Evolutionary conservation across 2,797 vertebrate genomes (phyloP).

Genomic region (Bryconaethiops microstoma): DNA sequence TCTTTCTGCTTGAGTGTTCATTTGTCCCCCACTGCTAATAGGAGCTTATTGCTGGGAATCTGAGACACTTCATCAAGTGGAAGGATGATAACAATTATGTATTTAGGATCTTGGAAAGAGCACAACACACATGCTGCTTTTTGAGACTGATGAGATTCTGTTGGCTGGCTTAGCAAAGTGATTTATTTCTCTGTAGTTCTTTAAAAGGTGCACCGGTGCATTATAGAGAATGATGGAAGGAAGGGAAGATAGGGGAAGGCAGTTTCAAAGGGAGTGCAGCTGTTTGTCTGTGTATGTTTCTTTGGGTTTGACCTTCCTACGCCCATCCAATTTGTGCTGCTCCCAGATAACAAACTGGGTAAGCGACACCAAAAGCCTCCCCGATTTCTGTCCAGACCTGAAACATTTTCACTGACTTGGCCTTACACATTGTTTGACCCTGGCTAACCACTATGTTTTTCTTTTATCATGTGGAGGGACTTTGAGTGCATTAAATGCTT

Average conservation of each 20-base stretch:
- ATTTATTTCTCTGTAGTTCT: neutral
- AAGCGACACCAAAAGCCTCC: neutral
- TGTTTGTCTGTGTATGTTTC: neutral
- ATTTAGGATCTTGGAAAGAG: constrained; percentile 7
- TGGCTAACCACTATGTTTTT: too few species aligned
- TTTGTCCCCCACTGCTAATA: constrained; percentile 1
- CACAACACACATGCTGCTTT: constrained; percentile 7
- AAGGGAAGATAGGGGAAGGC: neutral
- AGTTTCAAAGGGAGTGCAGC: neutral
- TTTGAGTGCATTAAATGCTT: too few species aligned
- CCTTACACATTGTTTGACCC: too few species aligned
- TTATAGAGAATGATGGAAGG: neutral
- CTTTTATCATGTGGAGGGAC: too few species aligned
- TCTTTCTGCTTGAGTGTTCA: neutral
- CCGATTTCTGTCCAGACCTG: neutral
- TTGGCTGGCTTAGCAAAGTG: neutral
- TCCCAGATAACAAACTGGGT: neutral
- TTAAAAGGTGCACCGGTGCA: neutral
- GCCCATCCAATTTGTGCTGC: neutral
- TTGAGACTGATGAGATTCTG: neutral
- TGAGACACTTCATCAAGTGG: neutral
- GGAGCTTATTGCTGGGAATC: constrained; percentile 1
- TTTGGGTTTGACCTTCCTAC: neutral
- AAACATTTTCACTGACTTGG: neutral
- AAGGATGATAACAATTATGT: constrained; percentile 10